Conservation (phyloP, 2,888 invertebrate genomes). For the Pocota personata region DNA sequence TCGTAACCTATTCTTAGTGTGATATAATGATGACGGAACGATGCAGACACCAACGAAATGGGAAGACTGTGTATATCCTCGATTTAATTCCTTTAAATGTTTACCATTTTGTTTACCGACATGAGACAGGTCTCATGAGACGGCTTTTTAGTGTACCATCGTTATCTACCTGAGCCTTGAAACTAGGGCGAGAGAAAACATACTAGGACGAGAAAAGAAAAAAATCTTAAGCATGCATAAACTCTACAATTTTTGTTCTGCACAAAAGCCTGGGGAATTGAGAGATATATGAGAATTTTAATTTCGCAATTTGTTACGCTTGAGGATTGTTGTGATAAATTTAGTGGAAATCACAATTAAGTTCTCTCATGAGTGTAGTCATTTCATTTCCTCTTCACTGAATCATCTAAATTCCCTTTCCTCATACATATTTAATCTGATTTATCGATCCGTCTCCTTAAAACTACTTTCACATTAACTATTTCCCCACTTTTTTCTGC, state of each 20-base stretch:
- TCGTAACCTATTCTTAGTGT: constrained; percentile 47
- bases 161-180: constrained; percentile 7
- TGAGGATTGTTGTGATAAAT: constrained; percentile 31
- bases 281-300: constrained; percentile 25
- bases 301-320: constrained; percentile 36
- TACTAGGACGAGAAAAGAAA: neutral
- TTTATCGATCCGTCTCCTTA: constrained; percentile 29
- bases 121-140: constrained; percentile 27
- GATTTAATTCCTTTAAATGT: constrained; percentile 56
- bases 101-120: constrained; percentile 28
- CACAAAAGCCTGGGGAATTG: neutral
- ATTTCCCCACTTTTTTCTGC: neutral
- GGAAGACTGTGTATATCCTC: constrained; percentile 14
- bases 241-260: neutral
- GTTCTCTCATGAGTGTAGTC: neutral
- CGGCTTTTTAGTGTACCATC: neutral
- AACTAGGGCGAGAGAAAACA: constrained; percentile 12
- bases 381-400: neutral
- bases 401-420: neutral
- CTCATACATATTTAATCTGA: constrained; percentile 20
- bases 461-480: constrained; percentile 30
- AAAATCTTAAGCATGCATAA: neutral
- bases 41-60: constrained; percentile 10
- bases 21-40: constrained; percentile 6
- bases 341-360: constrained; percentile 43